Percentiles rank a stretch among this genome's conserved stretches.
Evolutionary conservation across 2,797 vertebrate genomes (phyloP).

Genomic region (Carduelis carduelis): DNA sequence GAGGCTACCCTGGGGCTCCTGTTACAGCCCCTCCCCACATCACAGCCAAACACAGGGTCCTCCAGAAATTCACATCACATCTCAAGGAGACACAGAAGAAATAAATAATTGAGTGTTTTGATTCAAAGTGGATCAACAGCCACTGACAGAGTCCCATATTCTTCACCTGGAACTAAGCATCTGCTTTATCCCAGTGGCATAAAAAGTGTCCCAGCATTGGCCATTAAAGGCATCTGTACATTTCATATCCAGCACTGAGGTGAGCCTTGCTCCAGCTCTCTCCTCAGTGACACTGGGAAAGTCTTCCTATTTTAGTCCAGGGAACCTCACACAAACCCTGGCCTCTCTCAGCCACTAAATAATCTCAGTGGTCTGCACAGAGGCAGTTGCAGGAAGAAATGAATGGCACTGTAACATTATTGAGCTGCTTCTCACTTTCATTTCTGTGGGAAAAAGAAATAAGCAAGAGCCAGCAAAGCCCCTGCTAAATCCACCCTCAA

Average conservation of each 20-base stretch:
- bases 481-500: not conserved
- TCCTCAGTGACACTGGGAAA: not conserved
- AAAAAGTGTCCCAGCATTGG: not conserved
- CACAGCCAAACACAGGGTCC: not conserved
- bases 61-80: not conserved
- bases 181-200: not conserved
- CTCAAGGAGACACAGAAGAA: not conserved
- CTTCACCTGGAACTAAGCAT: not conserved
- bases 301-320: not conserved
- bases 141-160: not conserved
- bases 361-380: not conserved
- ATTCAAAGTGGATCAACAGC: not conserved
- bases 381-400: not conserved
- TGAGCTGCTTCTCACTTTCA: not conserved
- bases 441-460: constrained; percentile 27
- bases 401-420: not conserved
- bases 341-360: not conserved
- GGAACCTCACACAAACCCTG: accelerated
- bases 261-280: not conserved
- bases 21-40: not conserved
- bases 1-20: not conserved
- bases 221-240: not conserved
- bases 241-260: not conserved
- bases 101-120: not conserved
- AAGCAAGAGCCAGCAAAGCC: not conserved